These are phyloP conservation scores for Meloidogyne floridensis DNA, from an alignment of 1,140 invertebrate genomes.

Conservation along the genomic window DNA sequence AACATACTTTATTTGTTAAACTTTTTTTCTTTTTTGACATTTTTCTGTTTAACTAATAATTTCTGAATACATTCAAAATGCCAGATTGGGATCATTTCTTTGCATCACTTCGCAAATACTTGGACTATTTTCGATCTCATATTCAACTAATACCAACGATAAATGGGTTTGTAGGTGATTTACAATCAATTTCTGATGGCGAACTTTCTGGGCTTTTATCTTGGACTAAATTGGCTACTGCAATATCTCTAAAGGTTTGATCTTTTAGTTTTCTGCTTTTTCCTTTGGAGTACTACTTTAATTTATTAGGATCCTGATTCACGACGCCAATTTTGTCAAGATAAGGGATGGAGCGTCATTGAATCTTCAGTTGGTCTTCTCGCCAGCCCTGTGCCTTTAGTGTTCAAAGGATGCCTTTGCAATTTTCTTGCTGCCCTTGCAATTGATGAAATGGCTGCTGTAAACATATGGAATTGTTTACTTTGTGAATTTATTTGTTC, in stretches of 20 bases:
- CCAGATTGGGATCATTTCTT: slow-evolving; percentile 39
- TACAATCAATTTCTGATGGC: slow-evolving; percentile 35
- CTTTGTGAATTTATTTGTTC: slow-evolving; percentile 41
- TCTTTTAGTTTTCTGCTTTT: slow-evolving; percentile 13
- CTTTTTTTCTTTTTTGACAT: neutral
- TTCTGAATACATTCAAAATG: neutral
- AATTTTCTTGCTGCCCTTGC: slow-evolving; percentile 42
- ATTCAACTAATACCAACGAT: slow-evolving; percentile 14
- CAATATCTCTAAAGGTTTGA: slow-evolving; percentile 25
- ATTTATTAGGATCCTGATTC: slow-evolving; percentile 35
- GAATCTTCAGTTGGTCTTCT: slow-evolving; percentile 37
- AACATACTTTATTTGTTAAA: neutral
- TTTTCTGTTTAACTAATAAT: neutral
- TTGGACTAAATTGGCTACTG: slow-evolving; percentile 34
- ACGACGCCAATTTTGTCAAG: slow-evolving; percentile 37
- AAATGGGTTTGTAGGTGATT: slow-evolving; percentile 8
- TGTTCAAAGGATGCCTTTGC: slow-evolving; percentile 40
- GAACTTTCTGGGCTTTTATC: slow-evolving; percentile 37
- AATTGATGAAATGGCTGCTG: slow-evolving; percentile 35
- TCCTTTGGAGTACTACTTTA: no score
- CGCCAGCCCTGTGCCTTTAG: slow-evolving; percentile 31
- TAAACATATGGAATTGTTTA: slow-evolving; percentile 43
- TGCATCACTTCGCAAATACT: slow-evolving; percentile 40
- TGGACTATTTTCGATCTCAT: slow-evolving; percentile 43
- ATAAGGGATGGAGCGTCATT: slow-evolving; percentile 31